phyloP scores from a whole-genome alignment of 2,113 vertebrate species.

The Nipponia nippon region DNA sequence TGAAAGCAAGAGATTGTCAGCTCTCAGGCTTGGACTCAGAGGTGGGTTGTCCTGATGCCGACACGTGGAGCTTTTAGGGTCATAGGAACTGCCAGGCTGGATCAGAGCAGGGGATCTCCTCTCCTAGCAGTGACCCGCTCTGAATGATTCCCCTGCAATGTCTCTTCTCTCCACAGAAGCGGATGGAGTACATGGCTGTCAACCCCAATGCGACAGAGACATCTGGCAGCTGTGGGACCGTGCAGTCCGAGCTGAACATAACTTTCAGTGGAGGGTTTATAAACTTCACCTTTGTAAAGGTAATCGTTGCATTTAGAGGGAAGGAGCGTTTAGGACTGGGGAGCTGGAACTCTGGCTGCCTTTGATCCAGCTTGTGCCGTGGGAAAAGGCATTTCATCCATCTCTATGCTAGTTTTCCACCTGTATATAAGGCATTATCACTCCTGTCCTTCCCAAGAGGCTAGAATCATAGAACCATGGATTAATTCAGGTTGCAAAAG shows the following conservation, averaged over 20 bases:
- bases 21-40: not conserved
- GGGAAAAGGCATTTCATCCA: not conserved
- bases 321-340: not conserved
- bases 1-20: not conserved
- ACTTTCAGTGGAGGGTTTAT: constrained; percentile 75
- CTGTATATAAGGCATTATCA: not conserved
- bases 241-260: constrained; percentile 70
- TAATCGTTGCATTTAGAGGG: constrained; percentile 50
- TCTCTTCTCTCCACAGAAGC: constrained; percentile 53
- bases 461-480: not conserved
- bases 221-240: constrained; percentile 72
- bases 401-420: not conserved
- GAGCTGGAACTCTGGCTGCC: not conserved
- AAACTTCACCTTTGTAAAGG: constrained; percentile 82
- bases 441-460: not conserved
- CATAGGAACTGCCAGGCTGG: not conserved
- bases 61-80: not conserved
- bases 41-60: not conserved
- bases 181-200: constrained; percentile 73
- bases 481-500: not conserved
- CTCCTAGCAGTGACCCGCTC: not conserved
- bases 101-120: not conserved
- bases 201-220: constrained; percentile 66
- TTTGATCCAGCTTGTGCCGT: not conserved
- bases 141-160: not conserved